Evolutionary conservation across 2,113 vertebrate genomes (phyloP), one percentile per base, ranked within the genome.

Genomic region (Paradisaea rubra): DNA sequence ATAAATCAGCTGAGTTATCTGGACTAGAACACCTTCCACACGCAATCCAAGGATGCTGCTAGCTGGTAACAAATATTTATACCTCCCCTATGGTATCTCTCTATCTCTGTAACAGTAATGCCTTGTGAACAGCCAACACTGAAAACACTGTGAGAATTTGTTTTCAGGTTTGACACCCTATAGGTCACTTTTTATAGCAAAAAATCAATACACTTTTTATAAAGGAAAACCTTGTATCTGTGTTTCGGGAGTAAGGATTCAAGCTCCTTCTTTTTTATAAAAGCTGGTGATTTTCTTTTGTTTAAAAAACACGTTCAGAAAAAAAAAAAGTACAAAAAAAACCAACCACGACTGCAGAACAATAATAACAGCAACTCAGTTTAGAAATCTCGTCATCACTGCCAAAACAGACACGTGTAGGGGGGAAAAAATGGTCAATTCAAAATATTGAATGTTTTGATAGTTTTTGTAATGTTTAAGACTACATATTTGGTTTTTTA

Each of bases 101-200:
- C 97, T 98, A 97, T 97, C 97, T 98, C 98, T 97, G 86, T 93
- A 97, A 97, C 96, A 94, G 97, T 69, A 97, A 97, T 98, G 98
- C 97, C 98, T 98, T 98, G 93, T 96, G 95, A 98, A 97, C 97
- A 97, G 96, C 97, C 96, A 97, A 98, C 97, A 97, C 96, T 98
- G 97, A 98, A 98, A 98, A 98, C 97, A 98, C 98, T 98, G 98
- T 98, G 98, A 98, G 71, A 95, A 96, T 97, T 96, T 98, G 97
- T 98, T 98, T 98, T 98, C 97, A 98, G 97, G 97, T 98, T 95
- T 97, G 94, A 97, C 97, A 97, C 94, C 95, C 90, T 98, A 89
- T 90, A 80, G 76, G 93, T 98, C 95, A 56, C 93, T 97, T 98
- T 98, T 97, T 97, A 97, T 98, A 98, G 96, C 95, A 97, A 97